Evolutionary conservation across 2,113 vertebrate species (phyloP), one percentile per base, ranked within the genome.

Genomic region (Elachura formosa): DNA sequence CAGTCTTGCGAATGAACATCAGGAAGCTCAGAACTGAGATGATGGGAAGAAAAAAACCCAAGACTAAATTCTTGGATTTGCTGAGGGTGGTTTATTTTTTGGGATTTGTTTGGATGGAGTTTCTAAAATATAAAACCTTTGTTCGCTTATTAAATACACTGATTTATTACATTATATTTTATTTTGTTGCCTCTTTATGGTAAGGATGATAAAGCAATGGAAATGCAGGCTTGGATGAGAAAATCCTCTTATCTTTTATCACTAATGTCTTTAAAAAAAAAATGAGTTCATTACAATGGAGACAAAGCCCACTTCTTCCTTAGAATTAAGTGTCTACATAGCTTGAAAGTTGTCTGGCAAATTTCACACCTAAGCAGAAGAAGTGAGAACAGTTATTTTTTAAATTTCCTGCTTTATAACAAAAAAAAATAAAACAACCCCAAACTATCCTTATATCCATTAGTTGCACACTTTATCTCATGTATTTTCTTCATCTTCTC

Each of bases 311-410:
- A 4, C 10, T 77, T 93, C 52, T 67, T 71, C 48, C 33, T 71
- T 43, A 18, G 45, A 89, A 90, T 88, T 92, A 91, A 77, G 54
- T 2, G 1, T 54, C 75, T 93, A 31, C 34, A 26, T 16, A 25
- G 28, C 36, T 74, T 89, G 43, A 92, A 96, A 94, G 28, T 36
- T 13, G 22, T 78, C 86, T 90, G 48, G 51, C 56, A 92, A 86
- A 69, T 84, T 94, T 94, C 69, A 90, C 89, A 89, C 77, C 56
- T 90, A 67, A 59, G 40, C 24, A 84, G 67, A 58, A 15, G 24
- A 90, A 75, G 46, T 67, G 61, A 84, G 46, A 88, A 58, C 2
- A 73, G n/a, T n/a, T n/a, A 3, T 15, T 24, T 38, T 25, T 28
- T 28, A 29, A 9, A 18, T 74, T 77, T 49, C 28, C n/a, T 38